Evolutionary conservation across 2,888 invertebrate genomes (phyloP).

Genomic region (Linnaemya vulpina): DNA sequence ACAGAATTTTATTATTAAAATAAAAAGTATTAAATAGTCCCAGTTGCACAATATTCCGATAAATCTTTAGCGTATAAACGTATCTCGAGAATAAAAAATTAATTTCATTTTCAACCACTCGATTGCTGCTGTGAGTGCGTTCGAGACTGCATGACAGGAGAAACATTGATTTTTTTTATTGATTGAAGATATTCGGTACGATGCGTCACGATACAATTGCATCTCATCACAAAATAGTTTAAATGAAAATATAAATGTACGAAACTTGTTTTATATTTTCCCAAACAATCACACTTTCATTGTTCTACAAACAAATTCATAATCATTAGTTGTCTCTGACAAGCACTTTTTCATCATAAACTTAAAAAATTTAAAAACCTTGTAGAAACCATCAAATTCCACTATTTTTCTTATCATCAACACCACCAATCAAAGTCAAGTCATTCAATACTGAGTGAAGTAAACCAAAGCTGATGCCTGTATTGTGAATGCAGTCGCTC

Average conservation of each 20-base stretch:
- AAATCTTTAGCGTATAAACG: too few species aligned
- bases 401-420: slow-evolving; percentile 59
- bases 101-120: too few species aligned
- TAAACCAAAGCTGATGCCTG: slow-evolving; percentile 15
- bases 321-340: slow-evolving; percentile 69
- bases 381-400: slow-evolving; percentile 52
- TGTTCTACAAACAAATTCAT: slow-evolving; percentile 64
- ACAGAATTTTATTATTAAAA: too few species aligned
- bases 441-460: slow-evolving; percentile 46
- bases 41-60: too few species aligned
- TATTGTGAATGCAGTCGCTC: slow-evolving; percentile 11
- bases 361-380: slow-evolving; percentile 27
- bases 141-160: background rate
- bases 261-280: slow-evolving; percentile 16
- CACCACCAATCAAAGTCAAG: slow-evolving; percentile 65
- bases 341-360: slow-evolving; percentile 68
- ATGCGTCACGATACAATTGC: background rate
- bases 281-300: slow-evolving; percentile 71
- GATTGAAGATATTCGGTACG: background rate
- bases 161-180: background rate
- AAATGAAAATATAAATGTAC: background rate
- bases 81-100: too few species aligned
- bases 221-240: background rate
- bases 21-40: too few species aligned
- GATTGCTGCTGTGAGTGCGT: background rate